Evolutionary conservation across 1,140 invertebrate genomes (phyloP), one percentile per base, ranked within the genome.

Genomic region (Rhizoglyphus robini): DNA sequence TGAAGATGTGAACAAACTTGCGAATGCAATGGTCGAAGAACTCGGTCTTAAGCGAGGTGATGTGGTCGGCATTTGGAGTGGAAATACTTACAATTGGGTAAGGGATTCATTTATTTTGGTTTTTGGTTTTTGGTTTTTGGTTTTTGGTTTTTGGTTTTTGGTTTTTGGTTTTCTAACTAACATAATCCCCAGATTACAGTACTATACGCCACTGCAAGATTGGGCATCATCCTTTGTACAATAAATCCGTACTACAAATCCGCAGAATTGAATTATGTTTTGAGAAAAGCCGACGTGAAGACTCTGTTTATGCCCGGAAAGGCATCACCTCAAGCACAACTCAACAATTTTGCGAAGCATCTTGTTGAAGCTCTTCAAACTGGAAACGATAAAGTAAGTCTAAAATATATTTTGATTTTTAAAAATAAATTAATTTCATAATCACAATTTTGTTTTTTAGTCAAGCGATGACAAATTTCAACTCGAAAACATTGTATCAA

Each of bases 231-330:
- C 48, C 61, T 68, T 20, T 61, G 32, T 59, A 66, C 68, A 32
- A 34, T 68, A 11, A 69, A 69, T 63, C 68, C 68, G 8, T 57
- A 36, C 30, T 68, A 69, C 36, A 63, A 65, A 32, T 15, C 29
- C 15, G 5, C 29, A 3, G 68, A 69, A 46, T 41, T 69, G 4
- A 59, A 38, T 23, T 69, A 65, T 68, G 61, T 41, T 30, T 15
- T 69, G 2, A 31, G 27, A 25, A 60, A 65, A 36, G 58, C 30
- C 3, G 25, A 68, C 31, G 31, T 60, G 11, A 69, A 69, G 48
- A 36, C 46, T 11, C 30, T 68, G 5, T 74, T 94, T 51, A 51
- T 51, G 48, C 48, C 48, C 23, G 48, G 48, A 20, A 23, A n/a
- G 13, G 8, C 23, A 51, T 51, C 48, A 51, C 1, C 2, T 20